phyloP scores from a whole-genome alignment of 2,888 invertebrate species.

The Coelinius sp. region DNA sequence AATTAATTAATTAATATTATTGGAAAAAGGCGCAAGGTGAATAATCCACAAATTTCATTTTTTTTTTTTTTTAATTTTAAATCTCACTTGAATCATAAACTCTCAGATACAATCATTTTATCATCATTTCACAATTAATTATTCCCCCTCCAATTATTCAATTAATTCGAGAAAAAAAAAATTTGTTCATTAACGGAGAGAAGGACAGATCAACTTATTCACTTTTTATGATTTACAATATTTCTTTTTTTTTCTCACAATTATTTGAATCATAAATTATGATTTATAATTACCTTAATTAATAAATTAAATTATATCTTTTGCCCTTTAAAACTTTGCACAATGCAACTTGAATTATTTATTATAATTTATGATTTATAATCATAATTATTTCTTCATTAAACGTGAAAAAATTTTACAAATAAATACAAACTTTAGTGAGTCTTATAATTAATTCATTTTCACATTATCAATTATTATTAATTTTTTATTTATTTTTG shows the following conservation, averaged over 20 bases:
- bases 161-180: neutral
- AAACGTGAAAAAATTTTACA: conserved; percentile 44
- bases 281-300: conserved; percentile 6
- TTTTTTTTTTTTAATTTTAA: neutral
- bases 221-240: conserved; percentile 7
- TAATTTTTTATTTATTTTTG: conserved; percentile 18
- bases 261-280: no score
- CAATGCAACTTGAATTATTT: conserved; percentile 19
- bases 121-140: conserved; percentile 1
- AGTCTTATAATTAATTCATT: conserved; percentile 37
- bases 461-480: conserved; percentile 17
- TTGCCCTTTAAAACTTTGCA: conserved; percentile 22
- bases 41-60: neutral
- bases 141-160: neutral
- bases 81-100: conserved; percentile 14
- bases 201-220: conserved; percentile 14
- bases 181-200: neutral
- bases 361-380: no score
- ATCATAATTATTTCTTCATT: conserved; percentile 4
- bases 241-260: no score
- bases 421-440: conserved; percentile 46
- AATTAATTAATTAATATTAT: neutral
- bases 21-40: neutral
- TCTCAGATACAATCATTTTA: conserved; percentile 15
- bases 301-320: neutral